Evolutionary conservation across 2,888 invertebrate species (phyloP).

Genomic region (Tachina fera): DNA sequence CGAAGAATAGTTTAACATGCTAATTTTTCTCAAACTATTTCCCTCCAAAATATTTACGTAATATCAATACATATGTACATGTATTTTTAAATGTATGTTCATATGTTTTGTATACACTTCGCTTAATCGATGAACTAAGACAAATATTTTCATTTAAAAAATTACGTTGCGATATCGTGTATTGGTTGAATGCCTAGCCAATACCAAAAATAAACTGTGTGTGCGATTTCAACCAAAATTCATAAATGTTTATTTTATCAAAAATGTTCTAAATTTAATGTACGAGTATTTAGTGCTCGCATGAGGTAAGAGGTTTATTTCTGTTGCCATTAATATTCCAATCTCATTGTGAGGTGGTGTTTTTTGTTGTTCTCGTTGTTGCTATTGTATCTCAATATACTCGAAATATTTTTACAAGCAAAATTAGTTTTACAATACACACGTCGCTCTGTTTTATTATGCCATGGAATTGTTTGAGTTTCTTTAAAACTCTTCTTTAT

Average conservation of each 20-base stretch:
- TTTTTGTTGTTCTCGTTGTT: conserved; percentile 38
- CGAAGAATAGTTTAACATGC: neutral
- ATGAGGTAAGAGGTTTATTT: conserved; percentile 63
- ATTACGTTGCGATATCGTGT: conserved; percentile 21
- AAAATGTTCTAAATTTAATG: conserved; percentile 39
- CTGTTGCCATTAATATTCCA: conserved; percentile 45
- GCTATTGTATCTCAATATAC: conserved; percentile 57
- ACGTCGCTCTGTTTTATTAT: conserved; percentile 50
- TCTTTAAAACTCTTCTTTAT: conserved; percentile 55
- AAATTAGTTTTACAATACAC: conserved; percentile 33
- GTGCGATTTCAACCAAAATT: conserved; percentile 63
- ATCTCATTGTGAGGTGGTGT: conserved; percentile 61
- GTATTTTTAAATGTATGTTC: neutral
- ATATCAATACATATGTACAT: neutral
- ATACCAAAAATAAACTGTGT: conserved; percentile 62
- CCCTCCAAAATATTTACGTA: conserved; percentile 39
- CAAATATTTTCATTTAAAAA: neutral
- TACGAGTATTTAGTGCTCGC: conserved; percentile 45
- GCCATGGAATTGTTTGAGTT: conserved; percentile 22
- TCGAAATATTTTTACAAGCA: conserved; percentile 49
- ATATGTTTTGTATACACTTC: neutral
- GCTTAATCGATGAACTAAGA: neutral
- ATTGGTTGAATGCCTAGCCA: conserved; percentile 38
- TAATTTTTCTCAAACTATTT: neutral
- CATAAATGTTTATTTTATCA: conserved; percentile 63